phyloP scores from a whole-genome alignment of 2,797 vertebrate species.

The Rhinogobio ventralis region DNA sequence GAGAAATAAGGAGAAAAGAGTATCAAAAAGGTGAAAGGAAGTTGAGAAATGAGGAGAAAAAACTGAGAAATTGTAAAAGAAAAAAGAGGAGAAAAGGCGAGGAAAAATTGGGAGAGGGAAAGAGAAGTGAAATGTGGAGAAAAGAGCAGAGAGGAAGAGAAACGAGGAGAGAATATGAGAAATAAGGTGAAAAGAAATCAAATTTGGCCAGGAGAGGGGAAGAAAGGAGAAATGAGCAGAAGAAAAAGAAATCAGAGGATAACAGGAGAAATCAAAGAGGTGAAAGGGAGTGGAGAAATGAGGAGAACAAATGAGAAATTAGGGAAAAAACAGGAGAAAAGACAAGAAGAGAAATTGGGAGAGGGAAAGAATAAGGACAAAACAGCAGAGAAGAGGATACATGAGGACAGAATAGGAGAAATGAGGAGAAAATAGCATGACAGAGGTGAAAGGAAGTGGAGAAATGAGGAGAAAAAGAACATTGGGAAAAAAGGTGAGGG shows the following conservation, averaged over 20 bases:
- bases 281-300: constrained; percentile 4
- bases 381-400: background rate
- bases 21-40: background rate
- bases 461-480: constrained; percentile 11
- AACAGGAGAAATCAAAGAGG: constrained; percentile 52
- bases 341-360: background rate
- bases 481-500: constrained; percentile 39
- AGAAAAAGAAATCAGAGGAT: no score
- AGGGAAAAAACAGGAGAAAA: background rate
- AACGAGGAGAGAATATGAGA: constrained; percentile 37
- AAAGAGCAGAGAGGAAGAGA: constrained; percentile 54
- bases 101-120: background rate
- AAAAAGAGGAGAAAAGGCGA: background rate
- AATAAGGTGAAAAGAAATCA: background rate
- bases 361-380: background rate
- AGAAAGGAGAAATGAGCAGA: background rate
- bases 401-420: background rate
- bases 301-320: background rate
- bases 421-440: background rate
- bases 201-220: background rate
- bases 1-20: background rate
- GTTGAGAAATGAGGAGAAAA: background rate
- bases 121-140: constrained; percentile 37
- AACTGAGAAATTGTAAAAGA: background rate
- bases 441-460: background rate